Percentiles rank a stretch among this genome's conserved stretches.
These are phyloP conservation scores for Endotricha flammealis DNA, from an alignment of 2,888 invertebrate species.

Conservation along the genomic window DNA sequence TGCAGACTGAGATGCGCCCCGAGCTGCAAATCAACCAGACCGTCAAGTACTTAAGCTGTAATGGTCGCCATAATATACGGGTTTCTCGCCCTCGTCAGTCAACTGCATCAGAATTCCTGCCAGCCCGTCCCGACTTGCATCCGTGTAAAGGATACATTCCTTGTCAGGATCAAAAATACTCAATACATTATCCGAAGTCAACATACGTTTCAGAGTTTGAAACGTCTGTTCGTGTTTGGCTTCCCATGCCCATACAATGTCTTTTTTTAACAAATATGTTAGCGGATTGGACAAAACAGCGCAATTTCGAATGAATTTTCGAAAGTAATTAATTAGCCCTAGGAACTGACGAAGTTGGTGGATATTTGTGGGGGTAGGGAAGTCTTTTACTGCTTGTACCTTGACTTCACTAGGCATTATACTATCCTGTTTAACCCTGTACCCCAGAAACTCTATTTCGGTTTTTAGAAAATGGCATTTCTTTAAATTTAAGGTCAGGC, in stretches of 20 bases:
- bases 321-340: slow-evolving; percentile 27
- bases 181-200: slow-evolving; percentile 16
- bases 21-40: too few relatives aligned
- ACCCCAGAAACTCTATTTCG: slow-evolving; percentile 24
- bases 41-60: too few relatives aligned
- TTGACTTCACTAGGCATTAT: slow-evolving; percentile 21
- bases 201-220: slow-evolving; percentile 7
- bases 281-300: slow-evolving; percentile 25
- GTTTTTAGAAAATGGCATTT: slow-evolving; percentile 25
- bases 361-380: slow-evolving; percentile 19
- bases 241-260: slow-evolving; percentile 14
- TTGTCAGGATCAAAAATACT: slow-evolving; percentile 23
- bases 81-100: slow-evolving; percentile 21
- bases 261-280: slow-evolving; percentile 25
- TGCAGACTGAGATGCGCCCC: too few relatives aligned
- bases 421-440: slow-evolving; percentile 14
- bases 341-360: slow-evolving; percentile 25
- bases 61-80: too few relatives aligned
- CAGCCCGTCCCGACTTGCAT: slow-evolving; percentile 34
- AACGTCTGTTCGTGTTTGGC: slow-evolving; percentile 16
- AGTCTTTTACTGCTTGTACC: slow-evolving; percentile 16
- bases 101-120: slow-evolving; percentile 32
- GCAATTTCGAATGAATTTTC: slow-evolving; percentile 32
- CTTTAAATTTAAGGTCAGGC: slow-evolving; percentile 25
- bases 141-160: slow-evolving; percentile 32